Conservation (phyloP, 2,888 invertebrate species). For the Synanthedon myopaeformis region DNA sequence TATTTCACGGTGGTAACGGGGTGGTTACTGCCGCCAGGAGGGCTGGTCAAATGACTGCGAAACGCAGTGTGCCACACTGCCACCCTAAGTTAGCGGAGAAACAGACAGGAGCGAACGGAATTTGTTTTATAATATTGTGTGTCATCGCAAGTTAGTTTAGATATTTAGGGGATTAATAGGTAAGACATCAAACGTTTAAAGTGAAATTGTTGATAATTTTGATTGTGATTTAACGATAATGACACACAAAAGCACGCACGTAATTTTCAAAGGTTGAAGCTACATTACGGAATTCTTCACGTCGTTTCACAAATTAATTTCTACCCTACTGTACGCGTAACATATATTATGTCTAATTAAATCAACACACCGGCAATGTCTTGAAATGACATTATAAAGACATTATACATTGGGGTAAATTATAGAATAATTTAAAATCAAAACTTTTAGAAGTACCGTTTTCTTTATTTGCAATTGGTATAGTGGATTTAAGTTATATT, state of each 20-base stretch:
- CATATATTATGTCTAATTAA: slow-evolving; percentile 45
- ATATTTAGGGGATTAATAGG: slow-evolving; percentile 3
- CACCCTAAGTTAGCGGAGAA: too few relatives aligned
- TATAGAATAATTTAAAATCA: too few relatives aligned
- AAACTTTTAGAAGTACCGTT: too few relatives aligned
- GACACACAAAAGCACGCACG: slow-evolving; percentile 23
- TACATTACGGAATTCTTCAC: slow-evolving; percentile 37
- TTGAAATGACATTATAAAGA: slow-evolving; percentile 11
- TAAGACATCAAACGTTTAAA: slow-evolving; percentile 26
- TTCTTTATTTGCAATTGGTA: too few relatives aligned
- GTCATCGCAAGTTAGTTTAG: background rate
- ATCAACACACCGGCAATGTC: slow-evolving; percentile 40
- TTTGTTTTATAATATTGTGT: too few relatives aligned
- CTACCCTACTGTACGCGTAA: slow-evolving; percentile 31
- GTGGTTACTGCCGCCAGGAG: too few relatives aligned
- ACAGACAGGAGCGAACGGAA: too few relatives aligned
- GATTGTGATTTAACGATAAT: slow-evolving; percentile 15
- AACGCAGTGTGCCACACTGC: too few relatives aligned
- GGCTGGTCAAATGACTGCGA: too few relatives aligned
- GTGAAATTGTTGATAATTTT: slow-evolving; percentile 24
- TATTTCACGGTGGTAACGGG: too few relatives aligned
- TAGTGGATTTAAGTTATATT: too few relatives aligned
- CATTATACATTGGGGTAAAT: background rate
- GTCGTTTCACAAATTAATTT: slow-evolving; percentile 51
- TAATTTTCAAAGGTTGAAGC: slow-evolving; percentile 33